These are phyloP conservation scores for Antechinus flavipes DNA, from an alignment of 2,113 vertebrate species.

Conservation along the genomic window DNA sequence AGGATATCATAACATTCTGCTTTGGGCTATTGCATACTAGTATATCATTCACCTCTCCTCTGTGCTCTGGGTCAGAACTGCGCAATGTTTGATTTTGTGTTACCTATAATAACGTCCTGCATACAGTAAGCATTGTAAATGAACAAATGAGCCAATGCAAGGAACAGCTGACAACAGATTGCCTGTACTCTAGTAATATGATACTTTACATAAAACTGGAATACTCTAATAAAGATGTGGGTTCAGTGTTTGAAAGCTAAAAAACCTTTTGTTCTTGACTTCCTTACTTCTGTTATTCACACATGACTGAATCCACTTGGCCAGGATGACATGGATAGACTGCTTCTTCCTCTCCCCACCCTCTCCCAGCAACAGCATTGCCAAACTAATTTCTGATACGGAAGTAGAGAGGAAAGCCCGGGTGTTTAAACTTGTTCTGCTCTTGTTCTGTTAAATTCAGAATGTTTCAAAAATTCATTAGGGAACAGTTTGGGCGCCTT, in stretches of 20 bases:
- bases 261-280: neutral
- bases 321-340: neutral
- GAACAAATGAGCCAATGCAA: neutral
- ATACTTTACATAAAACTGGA: neutral
- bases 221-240: neutral
- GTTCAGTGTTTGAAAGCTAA: neutral
- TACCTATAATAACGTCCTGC: neutral
- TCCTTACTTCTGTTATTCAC: neutral
- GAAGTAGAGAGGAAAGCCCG: neutral
- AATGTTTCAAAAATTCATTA: neutral
- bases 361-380: neutral
- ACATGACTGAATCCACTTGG: neutral
- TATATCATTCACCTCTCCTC: neutral
- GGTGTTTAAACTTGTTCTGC: neutral
- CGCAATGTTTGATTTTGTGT: neutral
- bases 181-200: neutral
- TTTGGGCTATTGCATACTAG: too few relatives aligned
- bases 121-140: neutral
- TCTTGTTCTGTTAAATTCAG: neutral
- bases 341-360: neutral
- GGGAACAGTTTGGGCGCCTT: neutral
- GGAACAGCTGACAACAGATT: neutral
- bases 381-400: neutral
- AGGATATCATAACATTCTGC: neutral
- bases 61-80: neutral